Evolutionary conservation across 2,113 vertebrate genomes (phyloP).

Genomic region (Callopanchax toddi): DNA sequence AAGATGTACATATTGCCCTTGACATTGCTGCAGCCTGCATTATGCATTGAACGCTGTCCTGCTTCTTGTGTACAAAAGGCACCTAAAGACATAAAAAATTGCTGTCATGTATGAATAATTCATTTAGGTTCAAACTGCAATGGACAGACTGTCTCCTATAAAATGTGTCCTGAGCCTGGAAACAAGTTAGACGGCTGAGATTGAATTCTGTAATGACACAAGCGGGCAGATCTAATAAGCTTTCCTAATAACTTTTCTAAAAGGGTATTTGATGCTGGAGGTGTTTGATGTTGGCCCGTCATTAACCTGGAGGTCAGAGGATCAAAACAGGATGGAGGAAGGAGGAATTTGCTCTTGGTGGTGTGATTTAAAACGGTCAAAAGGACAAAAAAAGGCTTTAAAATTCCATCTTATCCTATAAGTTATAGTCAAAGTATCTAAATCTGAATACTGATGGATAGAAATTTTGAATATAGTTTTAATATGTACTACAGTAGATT

Average conservation of each 20-base stretch:
- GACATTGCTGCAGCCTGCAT: conserved; percentile 28
- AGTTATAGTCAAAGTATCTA: background rate
- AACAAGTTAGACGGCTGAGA: conserved; percentile 45
- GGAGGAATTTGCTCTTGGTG: conserved; percentile 11
- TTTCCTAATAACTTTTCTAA: conserved; percentile 60
- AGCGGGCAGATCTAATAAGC: conserved; percentile 56
- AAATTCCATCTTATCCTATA: background rate
- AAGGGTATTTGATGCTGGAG: conserved; percentile 57
- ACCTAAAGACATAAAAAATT: conserved; percentile 46
- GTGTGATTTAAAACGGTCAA: conserved; percentile 15
- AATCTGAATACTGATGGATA: background rate
- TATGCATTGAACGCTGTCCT: conserved; percentile 39
- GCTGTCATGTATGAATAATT: conserved; percentile 70
- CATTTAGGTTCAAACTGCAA: conserved; percentile 34
- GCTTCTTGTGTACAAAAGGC: conserved; percentile 35
- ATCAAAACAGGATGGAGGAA: conserved; percentile 43
- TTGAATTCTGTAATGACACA: conserved; percentile 61
- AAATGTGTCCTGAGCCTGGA: conserved; percentile 54
- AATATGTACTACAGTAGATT: background rate
- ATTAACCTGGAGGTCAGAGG: conserved; percentile 67
- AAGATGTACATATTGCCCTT: conserved; percentile 42
- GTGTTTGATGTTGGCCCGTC: conserved; percentile 51
- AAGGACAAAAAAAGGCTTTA: conserved; percentile 2
- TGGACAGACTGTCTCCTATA: conserved; percentile 49
- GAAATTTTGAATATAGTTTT: background rate